Evolutionary conservation across 2,888 invertebrate genomes (phyloP), one percentile per base, ranked within the genome.

Genomic region (Liodrosophila aerea): DNA sequence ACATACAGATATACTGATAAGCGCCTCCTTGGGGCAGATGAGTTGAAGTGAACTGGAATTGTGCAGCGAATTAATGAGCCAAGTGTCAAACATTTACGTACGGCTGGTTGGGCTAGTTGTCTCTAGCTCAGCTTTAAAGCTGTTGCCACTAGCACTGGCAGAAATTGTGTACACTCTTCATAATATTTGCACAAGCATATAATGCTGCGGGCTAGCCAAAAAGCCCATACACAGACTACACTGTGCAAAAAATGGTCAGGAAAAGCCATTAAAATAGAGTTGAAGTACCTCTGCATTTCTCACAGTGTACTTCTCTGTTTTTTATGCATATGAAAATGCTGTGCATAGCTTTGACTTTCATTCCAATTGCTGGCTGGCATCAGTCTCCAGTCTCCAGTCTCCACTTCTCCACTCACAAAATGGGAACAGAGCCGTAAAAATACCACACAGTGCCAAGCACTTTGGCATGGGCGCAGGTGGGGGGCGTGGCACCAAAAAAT

Each of bases 171-270:
- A 49, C 60, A 63, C 63, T 59, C 58, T 63, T 56, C 58, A 71
- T 67, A 67, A 67, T 71, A 71, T 71, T 71, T 71, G 57, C 63
- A 57, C 63, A 71, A 67, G 63, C 71, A 67, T 63, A 71, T 59
- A 60, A 63, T 47, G 71, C 71, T 60, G 52, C 41, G 39, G 71
- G 71, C 71, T 36, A 64, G 61, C 54, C 46, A 59, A 53, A 43
- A 56, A 47, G 43, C 40, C 41, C 7, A 31, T 15, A 33, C 41
- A 11, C 34, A 18, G 12, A n/a, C n/a, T 31, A 37, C 27, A 37
- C 30, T 3, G 8, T 7, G 29, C 13, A 39, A 45, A 1, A 36
- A 45, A 49, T 47, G 53, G 45, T 13, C 18, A 69, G 60, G 64
- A 64, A 64, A 45, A n/a, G n/a, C n/a, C n/a, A n/a, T n/a, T n/a